Evolutionary conservation across 2,113 vertebrate species (phyloP), one percentile per base, ranked within the genome.

Genomic region (Maylandia zebra): DNA sequence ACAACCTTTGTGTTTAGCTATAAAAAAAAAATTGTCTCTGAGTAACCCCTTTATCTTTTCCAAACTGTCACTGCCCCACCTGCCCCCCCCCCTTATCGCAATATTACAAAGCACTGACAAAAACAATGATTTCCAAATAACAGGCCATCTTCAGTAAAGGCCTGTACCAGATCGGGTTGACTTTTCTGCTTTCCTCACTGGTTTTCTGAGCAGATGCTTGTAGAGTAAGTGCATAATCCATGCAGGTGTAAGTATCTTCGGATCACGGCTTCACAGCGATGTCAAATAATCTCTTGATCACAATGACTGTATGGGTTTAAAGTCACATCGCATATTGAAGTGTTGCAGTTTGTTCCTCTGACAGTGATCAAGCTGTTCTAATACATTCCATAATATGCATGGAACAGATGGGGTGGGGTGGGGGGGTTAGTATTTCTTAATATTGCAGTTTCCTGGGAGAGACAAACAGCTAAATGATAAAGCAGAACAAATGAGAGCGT

Each of bases 321-420:
- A 84, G 74, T 50, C 66, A 48, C 53, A 57, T 81, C 6, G 43
- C 22, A 61, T 74, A 52, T 36, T 32, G 43, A 41, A 50, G 56
- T 17, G 8, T 81, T 32, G 71, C 82, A 59, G 52, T 76, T 76
- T 43, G 66, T 41, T 71, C 38, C 56, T 85, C 81, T 83, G 84
- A 90, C 89, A 89, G 11, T 85, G 85, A 93, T 69, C 48, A 85
- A 92, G 88, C 86, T 84, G 14, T 86, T 89, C 41, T 81, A 85
- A 84, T 86, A 89, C 53, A 84, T 85, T 61, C 82, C 19, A 57
- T 91, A 92, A 89, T 86, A 86, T 88, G 89, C 81, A 10, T 69
- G 32, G 64, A 92, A 92, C 92, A 93, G 91, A 94, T 22, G 59
- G 30, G 59, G 61, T 6, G 16, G n/a, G 12, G 22, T 22, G 22